A percentile compares a stretch with the other conserved stretches of the same genome.
Conservation (phyloP, 2,888 invertebrate species). For the Epirrita christyi region DNA sequence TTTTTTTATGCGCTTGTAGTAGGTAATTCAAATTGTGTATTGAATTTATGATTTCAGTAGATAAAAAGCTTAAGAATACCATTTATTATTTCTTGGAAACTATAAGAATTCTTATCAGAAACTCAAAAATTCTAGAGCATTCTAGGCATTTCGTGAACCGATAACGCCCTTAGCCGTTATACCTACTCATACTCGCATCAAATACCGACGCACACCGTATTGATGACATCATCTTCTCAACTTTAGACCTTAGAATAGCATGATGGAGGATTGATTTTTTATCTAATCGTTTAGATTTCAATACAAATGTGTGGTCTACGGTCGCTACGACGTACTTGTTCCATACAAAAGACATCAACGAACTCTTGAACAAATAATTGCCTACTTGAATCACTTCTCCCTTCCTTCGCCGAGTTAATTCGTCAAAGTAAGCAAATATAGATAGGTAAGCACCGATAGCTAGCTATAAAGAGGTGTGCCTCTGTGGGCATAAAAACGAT, state of each 20-base stretch:
- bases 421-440: not conserved
- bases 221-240: conserved; percentile 25
- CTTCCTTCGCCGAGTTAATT: conserved; percentile 3
- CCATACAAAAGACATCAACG: conserved; percentile 38
- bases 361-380: conserved; percentile 14
- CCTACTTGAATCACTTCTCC: conserved; percentile 1
- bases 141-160: no score
- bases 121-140: no score
- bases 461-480: conserved; percentile 7
- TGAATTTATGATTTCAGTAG: no score
- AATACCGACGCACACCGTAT: conserved; percentile 50
- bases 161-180: no score
- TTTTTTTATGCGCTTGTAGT: no score
- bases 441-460: not conserved
- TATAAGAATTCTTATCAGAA: no score
- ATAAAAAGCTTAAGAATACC: no score
- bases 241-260: not conserved
- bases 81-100: no score
- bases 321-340: not conserved
- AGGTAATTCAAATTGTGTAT: no score
- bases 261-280: no score
- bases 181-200: no score
- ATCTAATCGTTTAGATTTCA: no score
- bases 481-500: conserved; percentile 7
- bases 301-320: conserved; percentile 4